These are phyloP conservation scores for Cnemophilus loriae DNA, from an alignment of 2,113 vertebrate species.

Conservation along the genomic window DNA sequence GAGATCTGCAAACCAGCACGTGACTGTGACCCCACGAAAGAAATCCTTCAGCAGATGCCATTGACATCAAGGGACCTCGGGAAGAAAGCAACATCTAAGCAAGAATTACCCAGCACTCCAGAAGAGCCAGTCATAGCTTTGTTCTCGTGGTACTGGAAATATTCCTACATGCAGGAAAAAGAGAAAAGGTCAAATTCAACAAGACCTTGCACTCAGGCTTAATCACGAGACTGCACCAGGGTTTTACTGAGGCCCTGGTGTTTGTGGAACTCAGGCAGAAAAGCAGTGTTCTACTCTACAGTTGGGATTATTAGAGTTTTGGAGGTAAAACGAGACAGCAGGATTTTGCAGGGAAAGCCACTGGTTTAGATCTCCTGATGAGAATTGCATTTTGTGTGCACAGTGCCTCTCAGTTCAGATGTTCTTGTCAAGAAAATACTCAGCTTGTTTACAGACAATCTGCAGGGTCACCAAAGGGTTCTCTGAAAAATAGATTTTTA, in stretches of 20 bases:
- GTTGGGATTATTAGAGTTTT: background rate
- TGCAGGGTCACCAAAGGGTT: background rate
- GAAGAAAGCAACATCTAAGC: background rate
- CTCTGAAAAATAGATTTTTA: background rate
- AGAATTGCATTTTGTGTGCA: background rate
- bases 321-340: background rate
- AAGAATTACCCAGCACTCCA: background rate
- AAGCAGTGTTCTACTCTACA: background rate
- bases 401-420: background rate
- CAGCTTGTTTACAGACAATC: background rate
- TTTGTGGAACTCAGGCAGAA: background rate
- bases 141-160: background rate
- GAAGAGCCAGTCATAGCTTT: background rate
- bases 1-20: rapidly evolving
- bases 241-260: background rate
- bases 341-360: background rate
- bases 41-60: background rate
- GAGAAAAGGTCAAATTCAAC: background rate
- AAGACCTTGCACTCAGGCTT: background rate
- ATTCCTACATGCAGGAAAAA: background rate
- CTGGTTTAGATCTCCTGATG: background rate
- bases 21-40: rapidly evolving
- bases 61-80: background rate
- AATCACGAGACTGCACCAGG: background rate
- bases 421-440: background rate